Conservation (phyloP, 1,140 invertebrate genomes). For the Dolichoris vasculosae region DNA sequence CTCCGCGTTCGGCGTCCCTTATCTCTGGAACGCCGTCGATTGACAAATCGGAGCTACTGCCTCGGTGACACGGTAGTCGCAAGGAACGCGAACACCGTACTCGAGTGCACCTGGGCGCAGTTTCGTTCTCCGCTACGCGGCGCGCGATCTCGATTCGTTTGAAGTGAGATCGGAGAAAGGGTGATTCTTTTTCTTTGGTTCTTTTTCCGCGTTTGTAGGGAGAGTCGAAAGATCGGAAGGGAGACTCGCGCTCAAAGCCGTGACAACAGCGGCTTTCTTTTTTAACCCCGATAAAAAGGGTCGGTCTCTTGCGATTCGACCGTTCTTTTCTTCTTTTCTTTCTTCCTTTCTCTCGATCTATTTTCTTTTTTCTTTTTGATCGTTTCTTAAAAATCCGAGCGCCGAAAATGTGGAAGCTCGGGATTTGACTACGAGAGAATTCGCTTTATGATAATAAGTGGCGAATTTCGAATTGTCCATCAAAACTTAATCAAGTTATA, state of each 20-base stretch:
- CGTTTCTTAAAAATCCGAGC: neutral
- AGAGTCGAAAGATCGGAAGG: neutral
- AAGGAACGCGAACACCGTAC: neutral
- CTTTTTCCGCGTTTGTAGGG: neutral
- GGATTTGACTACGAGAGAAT: neutral
- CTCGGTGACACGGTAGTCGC: neutral
- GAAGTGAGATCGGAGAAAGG: neutral
- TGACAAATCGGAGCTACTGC: conserved; percentile 39
- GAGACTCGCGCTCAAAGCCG: neutral
- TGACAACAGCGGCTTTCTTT: neutral
- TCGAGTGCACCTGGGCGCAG: conserved; percentile 26
- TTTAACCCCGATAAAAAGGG: neutral
- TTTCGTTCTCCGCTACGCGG: neutral
- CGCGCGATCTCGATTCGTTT: conserved; percentile 2
- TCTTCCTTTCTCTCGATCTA: neutral
- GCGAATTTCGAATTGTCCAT: neutral
- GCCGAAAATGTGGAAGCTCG: neutral
- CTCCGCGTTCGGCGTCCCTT: neutral
- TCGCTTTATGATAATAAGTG: neutral
- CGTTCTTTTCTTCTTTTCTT: neutral
- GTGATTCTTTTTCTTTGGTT: neutral
- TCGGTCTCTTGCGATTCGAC: neutral
- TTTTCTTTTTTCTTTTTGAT: no score
- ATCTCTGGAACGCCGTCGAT: conserved; percentile 25
- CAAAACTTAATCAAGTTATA: neutral